Percentiles rank a stretch among this genome's conserved stretches.
Evolutionary conservation across 2,888 invertebrate genomes (phyloP).

Genomic region (Caprella mutica): DNA sequence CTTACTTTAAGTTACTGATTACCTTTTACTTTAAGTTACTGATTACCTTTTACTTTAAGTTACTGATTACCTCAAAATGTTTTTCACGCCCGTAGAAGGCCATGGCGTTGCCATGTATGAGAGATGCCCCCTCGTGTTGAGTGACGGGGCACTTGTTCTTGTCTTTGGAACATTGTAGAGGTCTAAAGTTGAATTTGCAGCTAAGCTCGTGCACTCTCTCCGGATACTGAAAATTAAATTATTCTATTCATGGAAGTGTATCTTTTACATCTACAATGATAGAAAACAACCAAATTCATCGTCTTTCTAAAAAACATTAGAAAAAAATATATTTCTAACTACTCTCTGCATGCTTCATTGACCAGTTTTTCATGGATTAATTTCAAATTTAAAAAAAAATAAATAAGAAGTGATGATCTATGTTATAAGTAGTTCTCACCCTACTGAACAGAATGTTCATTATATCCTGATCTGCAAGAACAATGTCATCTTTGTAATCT

Average conservation of each 20-base stretch:
- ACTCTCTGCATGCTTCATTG: too few relatives aligned
- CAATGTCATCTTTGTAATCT: conserved; percentile 39
- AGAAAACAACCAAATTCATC: too few relatives aligned
- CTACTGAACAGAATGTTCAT: conserved; percentile 44
- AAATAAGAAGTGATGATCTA: not conserved
- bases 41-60: too few relatives aligned
- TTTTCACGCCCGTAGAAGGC: too few relatives aligned
- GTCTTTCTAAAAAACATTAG: too few relatives aligned
- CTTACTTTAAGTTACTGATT: too few relatives aligned
- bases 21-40: too few relatives aligned
- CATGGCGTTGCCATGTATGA: conserved; percentile 41
- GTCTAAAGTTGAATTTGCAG: conserved; percentile 44
- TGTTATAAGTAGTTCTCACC: conserved; percentile 26
- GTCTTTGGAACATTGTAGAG: conserved; percentile 42
- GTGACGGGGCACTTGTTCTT: conserved; percentile 38
- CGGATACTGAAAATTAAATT: conserved; percentile 36
- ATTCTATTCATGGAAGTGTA: too few relatives aligned
- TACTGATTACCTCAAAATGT: too few relatives aligned
- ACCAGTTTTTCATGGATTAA: too few relatives aligned
- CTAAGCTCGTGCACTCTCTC: conserved; percentile 40
- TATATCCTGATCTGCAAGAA: conserved; percentile 44
- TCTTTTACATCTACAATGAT: too few relatives aligned
- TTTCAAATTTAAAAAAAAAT: not conserved
- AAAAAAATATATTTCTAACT: too few relatives aligned
- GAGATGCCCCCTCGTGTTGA: conserved; percentile 39